phyloP scores from a whole-genome alignment of 2,113 vertebrate genomes.

The Xenotilapia longispinis region DNA sequence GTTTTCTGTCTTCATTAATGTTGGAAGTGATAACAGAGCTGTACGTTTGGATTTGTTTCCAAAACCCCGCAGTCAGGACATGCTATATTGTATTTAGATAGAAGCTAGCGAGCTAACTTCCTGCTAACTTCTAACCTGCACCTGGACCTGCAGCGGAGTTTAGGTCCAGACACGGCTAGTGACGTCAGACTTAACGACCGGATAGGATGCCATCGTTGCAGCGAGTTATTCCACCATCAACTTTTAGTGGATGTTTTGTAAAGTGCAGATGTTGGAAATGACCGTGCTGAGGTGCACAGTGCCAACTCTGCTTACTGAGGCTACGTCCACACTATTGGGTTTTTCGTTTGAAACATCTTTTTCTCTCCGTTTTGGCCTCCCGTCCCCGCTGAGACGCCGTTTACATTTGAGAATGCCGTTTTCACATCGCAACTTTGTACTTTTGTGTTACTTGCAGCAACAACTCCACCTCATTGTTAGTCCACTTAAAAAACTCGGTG shows the following conservation, averaged over 20 bases:
- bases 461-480: background rate
- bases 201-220: background rate
- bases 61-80: too few species aligned
- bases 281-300: accelerated
- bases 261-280: background rate
- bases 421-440: background rate
- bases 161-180: too few species aligned
- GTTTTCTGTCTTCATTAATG: too few species aligned
- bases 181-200: accelerated
- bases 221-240: background rate
- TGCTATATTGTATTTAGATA: too few species aligned
- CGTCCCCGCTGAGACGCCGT: accelerated
- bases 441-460: background rate
- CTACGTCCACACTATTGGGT: accelerated
- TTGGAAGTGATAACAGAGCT: too few species aligned
- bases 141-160: too few species aligned
- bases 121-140: too few species aligned
- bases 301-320: background rate
- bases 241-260: background rate
- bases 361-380: background rate
- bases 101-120: too few species aligned
- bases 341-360: accelerated
- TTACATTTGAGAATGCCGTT: accelerated
- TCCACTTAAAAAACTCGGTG: accelerated
- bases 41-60: too few species aligned